phyloP scores from a whole-genome alignment of 2,797 vertebrate species.

The Tadarida brasiliensis region DNA sequence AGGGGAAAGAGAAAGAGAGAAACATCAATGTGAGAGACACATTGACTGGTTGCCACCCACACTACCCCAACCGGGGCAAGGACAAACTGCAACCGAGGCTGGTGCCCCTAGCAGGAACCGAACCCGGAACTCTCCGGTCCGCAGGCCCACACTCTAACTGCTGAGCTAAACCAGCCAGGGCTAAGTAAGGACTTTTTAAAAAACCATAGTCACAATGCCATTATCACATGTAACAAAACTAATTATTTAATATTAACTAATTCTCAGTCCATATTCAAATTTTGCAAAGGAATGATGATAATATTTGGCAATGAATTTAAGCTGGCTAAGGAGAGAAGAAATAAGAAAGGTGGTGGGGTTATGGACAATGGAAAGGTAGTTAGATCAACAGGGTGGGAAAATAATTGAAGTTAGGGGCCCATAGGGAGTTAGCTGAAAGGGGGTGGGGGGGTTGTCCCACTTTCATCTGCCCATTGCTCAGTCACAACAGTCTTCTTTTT shows the following conservation, averaged over 20 bases:
- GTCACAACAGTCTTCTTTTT: background rate
- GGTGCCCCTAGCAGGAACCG: no score
- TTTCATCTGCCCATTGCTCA: background rate
- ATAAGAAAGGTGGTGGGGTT: background rate
- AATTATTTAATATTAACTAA: conserved; percentile 5
- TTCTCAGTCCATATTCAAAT: background rate
- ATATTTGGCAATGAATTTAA: background rate
- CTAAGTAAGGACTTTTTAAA: background rate
- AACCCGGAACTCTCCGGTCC: no score
- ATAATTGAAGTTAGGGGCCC: background rate
- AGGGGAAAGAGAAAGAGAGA: no score
- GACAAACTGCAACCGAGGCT: no score
- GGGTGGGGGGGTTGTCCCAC: background rate
- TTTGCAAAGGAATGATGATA: conserved; percentile 38
- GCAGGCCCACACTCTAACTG: no score
- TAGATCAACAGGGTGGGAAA: background rate
- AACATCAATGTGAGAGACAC: no score
- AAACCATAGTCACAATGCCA: background rate
- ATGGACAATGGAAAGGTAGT: background rate
- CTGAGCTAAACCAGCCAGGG: no score
- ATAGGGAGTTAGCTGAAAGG: background rate
- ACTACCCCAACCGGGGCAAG: no score
- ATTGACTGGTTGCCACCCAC: no score
- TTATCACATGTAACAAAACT: background rate
- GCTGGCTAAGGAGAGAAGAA: background rate